Conservation (phyloP, 1,140 invertebrate genomes). For the Drepana arcuata region DNA sequence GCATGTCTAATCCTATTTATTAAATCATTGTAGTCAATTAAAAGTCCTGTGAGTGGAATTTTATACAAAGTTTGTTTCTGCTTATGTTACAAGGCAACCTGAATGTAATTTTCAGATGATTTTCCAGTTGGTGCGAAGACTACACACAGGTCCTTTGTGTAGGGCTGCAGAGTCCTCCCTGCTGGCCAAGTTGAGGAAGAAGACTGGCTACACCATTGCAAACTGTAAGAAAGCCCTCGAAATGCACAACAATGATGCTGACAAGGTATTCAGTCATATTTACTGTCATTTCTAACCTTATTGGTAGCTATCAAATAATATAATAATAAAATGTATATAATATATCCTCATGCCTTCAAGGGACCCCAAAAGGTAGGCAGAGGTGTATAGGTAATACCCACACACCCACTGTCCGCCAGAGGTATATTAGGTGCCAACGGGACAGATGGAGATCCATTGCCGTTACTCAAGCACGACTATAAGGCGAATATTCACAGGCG, state of each 20-base stretch:
- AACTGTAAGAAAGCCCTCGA: conserved; percentile 97
- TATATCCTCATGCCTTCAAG: no score
- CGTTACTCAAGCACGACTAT: no score
- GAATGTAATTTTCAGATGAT: conserved; percentile 61
- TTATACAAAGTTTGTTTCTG: neutral
- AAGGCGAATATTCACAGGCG: no score
- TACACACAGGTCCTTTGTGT: conserved; percentile 58
- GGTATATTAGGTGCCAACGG: no score
- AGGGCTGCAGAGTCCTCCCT: conserved; percentile 75
- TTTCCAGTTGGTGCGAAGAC: conserved; percentile 55
- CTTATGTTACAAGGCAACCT: neutral
- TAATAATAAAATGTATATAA: no score
- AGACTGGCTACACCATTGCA: conserved; percentile 94
- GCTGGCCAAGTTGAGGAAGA: conserved; percentile 89
- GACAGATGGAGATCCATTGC: no score
- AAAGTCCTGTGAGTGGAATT: neutral
- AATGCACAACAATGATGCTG: conserved; percentile 87
- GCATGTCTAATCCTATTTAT: neutral
- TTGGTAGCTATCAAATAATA: no score
- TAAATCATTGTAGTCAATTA: neutral
- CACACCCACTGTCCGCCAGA: no score
- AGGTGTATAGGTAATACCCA: no score
- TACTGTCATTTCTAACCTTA: no score
- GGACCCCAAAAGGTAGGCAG: no score
- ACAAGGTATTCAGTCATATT: conserved; percentile 73